Evolutionary conservation across 1,140 invertebrate genomes (phyloP).

Genomic region (Calosoma granatense): DNA sequence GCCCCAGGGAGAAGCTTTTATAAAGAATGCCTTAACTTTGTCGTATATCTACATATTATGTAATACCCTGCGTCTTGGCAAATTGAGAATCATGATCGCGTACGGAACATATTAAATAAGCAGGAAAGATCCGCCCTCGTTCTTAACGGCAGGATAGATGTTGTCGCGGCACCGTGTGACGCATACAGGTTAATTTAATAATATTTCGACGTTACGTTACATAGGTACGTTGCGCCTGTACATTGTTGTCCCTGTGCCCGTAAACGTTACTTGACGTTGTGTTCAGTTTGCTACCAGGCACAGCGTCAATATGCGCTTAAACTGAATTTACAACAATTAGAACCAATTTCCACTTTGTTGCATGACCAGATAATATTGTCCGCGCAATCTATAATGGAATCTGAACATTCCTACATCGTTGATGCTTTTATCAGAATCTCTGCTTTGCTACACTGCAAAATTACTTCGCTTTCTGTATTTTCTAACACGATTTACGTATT

Average conservation of each 20-base stretch:
- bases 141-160: too few relatives aligned
- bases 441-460: not conserved
- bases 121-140: too few relatives aligned
- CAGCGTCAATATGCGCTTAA: not conserved
- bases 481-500: not conserved
- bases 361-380: slow-evolving; percentile 9
- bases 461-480: not conserved
- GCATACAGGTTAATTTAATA: too few relatives aligned
- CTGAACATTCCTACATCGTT: slow-evolving; percentile 1
- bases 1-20: not conserved
- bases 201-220: too few relatives aligned
- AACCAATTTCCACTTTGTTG: not conserved
- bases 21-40: slow-evolving; percentile 5
- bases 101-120: slow-evolving; percentile 4
- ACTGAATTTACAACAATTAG: slow-evolving; percentile 5
- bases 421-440: slow-evolving; percentile 2
- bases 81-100: slow-evolving; percentile 5
- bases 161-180: too few relatives aligned
- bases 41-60: slow-evolving; percentile 8
- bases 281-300: too few relatives aligned
- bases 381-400: slow-evolving; percentile 6
- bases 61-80: slow-evolving; percentile 5
- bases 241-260: too few relatives aligned
- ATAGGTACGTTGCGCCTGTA: too few relatives aligned
- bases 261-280: too few relatives aligned